phyloP scores from a whole-genome alignment of 2,888 invertebrate genomes.

The Erebia aethiops region DNA sequence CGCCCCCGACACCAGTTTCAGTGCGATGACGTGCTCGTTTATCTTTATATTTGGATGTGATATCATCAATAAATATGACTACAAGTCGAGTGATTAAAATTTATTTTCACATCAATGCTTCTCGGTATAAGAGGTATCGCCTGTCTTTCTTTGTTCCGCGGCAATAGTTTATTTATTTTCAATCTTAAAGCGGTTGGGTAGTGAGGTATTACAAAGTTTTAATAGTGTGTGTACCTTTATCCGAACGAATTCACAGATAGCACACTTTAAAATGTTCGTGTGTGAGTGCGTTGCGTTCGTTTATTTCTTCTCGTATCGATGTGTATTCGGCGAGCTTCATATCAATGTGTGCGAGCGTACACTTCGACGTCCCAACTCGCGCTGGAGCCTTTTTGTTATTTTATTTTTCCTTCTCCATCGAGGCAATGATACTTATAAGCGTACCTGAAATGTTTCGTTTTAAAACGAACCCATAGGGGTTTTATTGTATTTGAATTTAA shows the following conservation, averaged over 20 bases:
- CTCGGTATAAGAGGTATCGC: constrained; percentile 2
- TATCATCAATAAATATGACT: constrained; percentile 38
- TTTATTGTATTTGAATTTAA: constrained; percentile 5
- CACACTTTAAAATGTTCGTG: constrained; percentile 44
- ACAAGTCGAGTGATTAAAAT: constrained; percentile 24
- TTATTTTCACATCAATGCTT: constrained; percentile 19
- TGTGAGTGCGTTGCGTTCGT: constrained; percentile 66
- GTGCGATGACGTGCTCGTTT: constrained; percentile 77
- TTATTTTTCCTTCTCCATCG: constrained; percentile 76
- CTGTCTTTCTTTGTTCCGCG: constrained; percentile 34
- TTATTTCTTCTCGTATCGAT: constrained; percentile 60
- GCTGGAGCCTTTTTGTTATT: constrained; percentile 75
- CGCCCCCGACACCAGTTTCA: constrained; percentile 75
- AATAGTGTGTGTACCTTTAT: constrained; percentile 31
- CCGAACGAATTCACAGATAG: constrained; percentile 38
- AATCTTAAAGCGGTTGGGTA: constrained; percentile 27
- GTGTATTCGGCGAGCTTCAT: constrained; percentile 60
- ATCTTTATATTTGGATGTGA: constrained; percentile 48
- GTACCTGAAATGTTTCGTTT: constrained; percentile 16
- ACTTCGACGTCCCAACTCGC: constrained; percentile 61
- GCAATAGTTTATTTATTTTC: constrained; percentile 26
- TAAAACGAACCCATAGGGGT: too few relatives aligned
- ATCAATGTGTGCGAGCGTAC: constrained; percentile 61
- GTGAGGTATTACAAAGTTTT: constrained; percentile 31
- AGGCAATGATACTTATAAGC: constrained; percentile 56